Evolutionary conservation across 2,797 vertebrate species (phyloP).

Genomic region (Labroides dimidiatus): DNA sequence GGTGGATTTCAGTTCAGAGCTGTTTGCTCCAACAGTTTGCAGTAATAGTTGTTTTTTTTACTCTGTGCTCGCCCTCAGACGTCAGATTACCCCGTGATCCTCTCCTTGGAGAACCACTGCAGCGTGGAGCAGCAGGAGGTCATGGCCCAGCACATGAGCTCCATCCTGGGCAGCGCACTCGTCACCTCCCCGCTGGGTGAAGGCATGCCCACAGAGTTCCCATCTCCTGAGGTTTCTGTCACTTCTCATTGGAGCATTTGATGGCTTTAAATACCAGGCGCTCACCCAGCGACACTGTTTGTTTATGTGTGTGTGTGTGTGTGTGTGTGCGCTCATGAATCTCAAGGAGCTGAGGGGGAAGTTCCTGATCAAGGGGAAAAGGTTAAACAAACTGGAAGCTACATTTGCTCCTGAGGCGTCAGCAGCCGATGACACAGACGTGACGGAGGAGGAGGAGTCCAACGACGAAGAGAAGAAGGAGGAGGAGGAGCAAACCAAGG

Average conservation of each 20-base stretch:
- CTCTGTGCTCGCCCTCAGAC: constrained; percentile 75
- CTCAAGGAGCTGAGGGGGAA: constrained; percentile 93
- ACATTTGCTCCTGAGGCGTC: constrained; percentile 47
- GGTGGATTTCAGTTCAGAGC: neutral
- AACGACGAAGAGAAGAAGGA: constrained; percentile 82
- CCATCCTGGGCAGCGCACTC: constrained; percentile 90
- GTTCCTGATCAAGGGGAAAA: constrained; percentile 95
- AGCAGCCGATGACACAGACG: constrained; percentile 56
- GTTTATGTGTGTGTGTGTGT: neutral
- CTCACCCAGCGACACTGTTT: neutral
- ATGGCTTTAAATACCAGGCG: neutral
- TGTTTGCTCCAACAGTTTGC: neutral
- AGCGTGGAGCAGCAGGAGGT: constrained; percentile 91
- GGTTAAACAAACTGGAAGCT: constrained; percentile 88
- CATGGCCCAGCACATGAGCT: constrained; percentile 90
- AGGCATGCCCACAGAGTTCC: constrained; percentile 84
- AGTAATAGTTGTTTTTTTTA: neutral
- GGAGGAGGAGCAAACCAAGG: constrained; percentile 75
- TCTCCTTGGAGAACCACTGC: constrained; percentile 98
- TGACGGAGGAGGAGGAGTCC: constrained; percentile 94
- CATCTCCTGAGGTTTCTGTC: constrained; percentile 91
- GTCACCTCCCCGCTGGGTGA: constrained; percentile 86
- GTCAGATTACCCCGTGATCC: constrained; percentile 94
- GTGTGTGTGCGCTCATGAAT: neutral
- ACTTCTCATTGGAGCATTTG: neutral